Conservation (phyloP, 2,888 invertebrate species). For the Ypsolopha scabrella region DNA sequence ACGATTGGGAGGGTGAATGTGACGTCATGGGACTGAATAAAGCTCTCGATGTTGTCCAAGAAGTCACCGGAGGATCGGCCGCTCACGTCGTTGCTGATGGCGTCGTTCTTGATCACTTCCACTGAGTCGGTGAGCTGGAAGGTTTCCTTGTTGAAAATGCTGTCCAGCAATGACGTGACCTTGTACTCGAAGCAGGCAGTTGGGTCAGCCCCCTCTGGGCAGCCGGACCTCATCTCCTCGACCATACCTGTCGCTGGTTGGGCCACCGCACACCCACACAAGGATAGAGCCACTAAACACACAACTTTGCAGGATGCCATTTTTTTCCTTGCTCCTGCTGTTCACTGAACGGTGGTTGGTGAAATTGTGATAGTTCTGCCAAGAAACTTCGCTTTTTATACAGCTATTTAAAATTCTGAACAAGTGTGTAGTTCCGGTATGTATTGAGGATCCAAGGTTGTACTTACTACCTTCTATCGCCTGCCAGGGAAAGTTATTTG, state of each 20-base stretch:
- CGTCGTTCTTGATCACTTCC: conserved; percentile 80
- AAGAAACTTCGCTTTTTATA: conserved; percentile 65
- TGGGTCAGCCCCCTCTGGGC: conserved; percentile 80
- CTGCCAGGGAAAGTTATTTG: conserved; percentile 68
- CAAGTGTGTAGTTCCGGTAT: conserved; percentile 60
- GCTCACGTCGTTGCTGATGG: conserved; percentile 72
- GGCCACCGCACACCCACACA: conserved; percentile 70
- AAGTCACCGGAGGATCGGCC: conserved; percentile 72
- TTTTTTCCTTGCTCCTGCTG: conserved; percentile 39
- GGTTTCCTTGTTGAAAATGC: conserved; percentile 82
- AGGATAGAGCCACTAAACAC: conserved; percentile 58
- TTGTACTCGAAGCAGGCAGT: conserved; percentile 87
- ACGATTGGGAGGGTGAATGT: conserved; percentile 80
- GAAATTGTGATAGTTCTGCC: conserved; percentile 61
- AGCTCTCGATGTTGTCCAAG: conserved; percentile 78
- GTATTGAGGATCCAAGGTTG: conserved; percentile 43
- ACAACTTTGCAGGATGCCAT: conserved; percentile 63
- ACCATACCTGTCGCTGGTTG: conserved; percentile 77
- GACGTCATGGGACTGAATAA: conserved; percentile 82
- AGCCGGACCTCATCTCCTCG: conserved; percentile 81
- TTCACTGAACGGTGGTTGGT: conserved; percentile 50
- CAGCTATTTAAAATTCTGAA: conserved; percentile 69
- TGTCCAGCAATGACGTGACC: conserved; percentile 82
- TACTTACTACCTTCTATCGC: conserved; percentile 46
- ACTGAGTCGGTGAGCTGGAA: conserved; percentile 84